Base-by-base conservation (phyloP, 2,888 invertebrate genomes). In the Boloria selene region DNA sequence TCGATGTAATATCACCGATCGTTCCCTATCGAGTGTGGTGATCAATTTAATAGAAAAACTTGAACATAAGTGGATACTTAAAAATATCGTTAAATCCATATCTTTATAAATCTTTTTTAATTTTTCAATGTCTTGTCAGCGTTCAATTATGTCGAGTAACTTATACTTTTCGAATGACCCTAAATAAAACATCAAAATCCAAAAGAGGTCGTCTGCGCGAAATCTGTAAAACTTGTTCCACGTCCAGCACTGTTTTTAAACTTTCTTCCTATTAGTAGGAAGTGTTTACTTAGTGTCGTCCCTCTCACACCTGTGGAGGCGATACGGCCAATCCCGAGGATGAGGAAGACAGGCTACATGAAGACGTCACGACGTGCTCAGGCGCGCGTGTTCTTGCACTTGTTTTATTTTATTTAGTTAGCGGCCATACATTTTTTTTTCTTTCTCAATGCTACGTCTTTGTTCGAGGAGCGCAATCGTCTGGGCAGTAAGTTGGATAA, bases 331-430 rank as follows among this genome's bases (percentile, higher is more conserved):
- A 76, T 79, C 74, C 77, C 76, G 79, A 76, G 88, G 73, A 85
- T 65, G 87, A 91, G 76, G 77, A 80, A 78, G 91, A 92, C 78
- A 76, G 84, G 77, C 74, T 80, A 88, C 88, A 91, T 91, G 87
- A 91, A 92, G 92, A 91, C 91, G 91, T 92, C 90, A 92, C 88
- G 84, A 85, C 82, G 86, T 79, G 86, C 85, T 85, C 82, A 87
- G 86, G 88, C 88, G 90, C 88, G 88, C 88, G 88, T 88, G 89
- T 90, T 88, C 85, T 87, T 90, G 86, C 90, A 88, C 90, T 91
- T 90, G 88, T 88, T 90, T 90, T 90, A 83, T 90, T 90, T 59
- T 88, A 87, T 89, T 88, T 87, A 87, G 85, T 85, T 78, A 77
- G 79, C 82, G 81, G 86, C 81, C 82, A 79, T 81, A 71, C 76